These are phyloP conservation scores for Emydocephalus ijimae DNA, from an alignment of 2,113 vertebrate genomes.

Conservation along the genomic window DNA sequence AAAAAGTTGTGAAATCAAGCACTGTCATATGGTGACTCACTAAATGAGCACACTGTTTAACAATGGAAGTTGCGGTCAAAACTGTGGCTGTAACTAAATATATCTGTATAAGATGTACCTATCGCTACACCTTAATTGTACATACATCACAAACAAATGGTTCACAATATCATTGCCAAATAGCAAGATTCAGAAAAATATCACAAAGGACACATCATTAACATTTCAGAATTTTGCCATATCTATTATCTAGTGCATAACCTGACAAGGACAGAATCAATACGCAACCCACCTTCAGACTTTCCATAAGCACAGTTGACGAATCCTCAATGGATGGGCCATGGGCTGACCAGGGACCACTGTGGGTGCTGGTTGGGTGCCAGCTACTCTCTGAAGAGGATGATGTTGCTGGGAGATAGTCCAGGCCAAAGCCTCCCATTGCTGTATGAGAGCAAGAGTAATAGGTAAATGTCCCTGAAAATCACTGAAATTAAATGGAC, in stretches of 20 bases:
- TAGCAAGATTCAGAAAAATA: background rate
- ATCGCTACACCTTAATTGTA: background rate
- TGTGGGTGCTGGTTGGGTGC: conserved; percentile 80
- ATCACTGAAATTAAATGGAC: rapidly evolving
- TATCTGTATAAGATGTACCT: background rate
- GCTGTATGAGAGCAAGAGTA: conserved; percentile 55
- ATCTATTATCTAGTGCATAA: background rate
- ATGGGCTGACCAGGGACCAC: conserved; percentile 86
- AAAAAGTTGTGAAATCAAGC: background rate
- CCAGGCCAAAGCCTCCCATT: conserved; percentile 89
- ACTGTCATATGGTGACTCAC: background rate
- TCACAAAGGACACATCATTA: background rate
- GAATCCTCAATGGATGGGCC: conserved; percentile 91
- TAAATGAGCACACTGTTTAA: background rate
- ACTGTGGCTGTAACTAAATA: background rate
- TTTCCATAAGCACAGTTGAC: conserved; percentile 91
- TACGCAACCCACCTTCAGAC: conserved; percentile 82
- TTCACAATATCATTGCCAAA: background rate
- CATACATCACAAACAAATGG: background rate
- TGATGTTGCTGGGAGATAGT: conserved; percentile 84
- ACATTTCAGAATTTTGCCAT: background rate
- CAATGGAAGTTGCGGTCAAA: background rate
- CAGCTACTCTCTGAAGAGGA: conserved; percentile 86
- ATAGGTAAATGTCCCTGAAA: background rate
- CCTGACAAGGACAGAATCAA: background rate